These are phyloP conservation scores for Drosophila ercepeae DNA, from an alignment of 1,140 invertebrate genomes.

Conservation along the genomic window DNA sequence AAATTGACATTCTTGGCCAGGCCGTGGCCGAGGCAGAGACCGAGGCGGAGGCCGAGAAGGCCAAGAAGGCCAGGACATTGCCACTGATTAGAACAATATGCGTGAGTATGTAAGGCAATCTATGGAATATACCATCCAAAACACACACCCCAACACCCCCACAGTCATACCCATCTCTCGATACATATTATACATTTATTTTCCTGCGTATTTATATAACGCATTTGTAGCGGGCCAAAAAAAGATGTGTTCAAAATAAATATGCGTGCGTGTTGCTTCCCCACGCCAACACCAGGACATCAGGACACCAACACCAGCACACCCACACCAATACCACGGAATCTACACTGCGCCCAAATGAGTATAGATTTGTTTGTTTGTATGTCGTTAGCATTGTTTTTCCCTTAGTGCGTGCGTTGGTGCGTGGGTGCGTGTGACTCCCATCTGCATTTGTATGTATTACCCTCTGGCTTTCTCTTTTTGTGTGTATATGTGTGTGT, in stretches of 20 bases:
- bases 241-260: slow-evolving; percentile 81
- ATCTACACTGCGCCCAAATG: slow-evolving; percentile 37
- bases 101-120: slow-evolving; percentile 72
- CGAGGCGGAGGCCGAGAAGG: neutral
- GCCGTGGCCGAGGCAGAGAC: no score
- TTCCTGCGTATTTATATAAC: slow-evolving; percentile 58
- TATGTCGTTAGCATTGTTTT: slow-evolving; percentile 59
- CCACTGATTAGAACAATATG: slow-evolving; percentile 80
- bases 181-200: slow-evolving; percentile 29
- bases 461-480: slow-evolving; percentile 45
- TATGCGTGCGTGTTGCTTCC: slow-evolving; percentile 81
- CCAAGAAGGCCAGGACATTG: slow-evolving; percentile 51
- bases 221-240: slow-evolving; percentile 51
- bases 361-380: slow-evolving; percentile 64
- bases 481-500: neutral
- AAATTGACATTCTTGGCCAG: slow-evolving; percentile 71
- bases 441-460: slow-evolving; percentile 9
- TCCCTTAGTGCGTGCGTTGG: no score
- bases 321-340: neutral
- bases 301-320: slow-evolving; percentile 17
- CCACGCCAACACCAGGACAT: slow-evolving; percentile 43
- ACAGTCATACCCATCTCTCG: neutral
- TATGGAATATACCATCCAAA: slow-evolving; percentile 18
- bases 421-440: slow-evolving; percentile 50
- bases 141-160: slow-evolving; percentile 8